Base-by-base conservation (phyloP, 2,888 invertebrate species). In the Lepidonotus clava region DNA sequence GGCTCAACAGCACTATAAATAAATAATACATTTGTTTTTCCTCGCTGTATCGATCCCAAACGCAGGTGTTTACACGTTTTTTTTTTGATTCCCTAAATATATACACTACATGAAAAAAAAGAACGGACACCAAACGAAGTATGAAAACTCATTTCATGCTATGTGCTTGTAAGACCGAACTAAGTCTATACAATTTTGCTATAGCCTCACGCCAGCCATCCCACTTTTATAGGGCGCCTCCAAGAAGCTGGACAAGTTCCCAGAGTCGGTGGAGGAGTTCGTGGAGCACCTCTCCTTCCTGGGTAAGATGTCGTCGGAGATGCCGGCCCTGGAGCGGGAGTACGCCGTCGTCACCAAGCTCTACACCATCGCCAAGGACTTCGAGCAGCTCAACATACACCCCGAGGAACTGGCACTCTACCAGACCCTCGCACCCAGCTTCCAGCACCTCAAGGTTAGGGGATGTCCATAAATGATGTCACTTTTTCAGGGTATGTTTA, bases 261-360 rank as follows among this genome's bases (percentile, higher is more conserved):
- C 93, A 34, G 88, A 87, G 28, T 91, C 92, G 5, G 94, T 94
- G 36, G 94, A 94, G 86, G 93, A 94, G 85, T 94, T 94, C 92
- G 94, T 94, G 18, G 93, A 94, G 36, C 94, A 94, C 88, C 88
- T 94, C 87, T 92, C 93, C 24, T 93, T 94, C 91, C 90, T 94
- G 61, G 93, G 92, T 38, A 92, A 92, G 87, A 93, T 94, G 91
- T 90, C 91, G 6, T 90, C 92, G 66, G 94, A 94, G 89, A 90
- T 94, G 89, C 91, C 92, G 41, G 92, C 92, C 71, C 91, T 94
- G 87, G 94, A 94, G 83, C 91, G 92, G 86, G 94, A 94, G 89
- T 94, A 92, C 89, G 89, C 90, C 46, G 90, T 92, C 14, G 93
- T 94, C 41, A 93, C 92, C 89, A 93, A 93, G 87, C 88, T 94